Conservation (phyloP, 1,140 invertebrate species). For the Frieseomelitta varia region DNA sequence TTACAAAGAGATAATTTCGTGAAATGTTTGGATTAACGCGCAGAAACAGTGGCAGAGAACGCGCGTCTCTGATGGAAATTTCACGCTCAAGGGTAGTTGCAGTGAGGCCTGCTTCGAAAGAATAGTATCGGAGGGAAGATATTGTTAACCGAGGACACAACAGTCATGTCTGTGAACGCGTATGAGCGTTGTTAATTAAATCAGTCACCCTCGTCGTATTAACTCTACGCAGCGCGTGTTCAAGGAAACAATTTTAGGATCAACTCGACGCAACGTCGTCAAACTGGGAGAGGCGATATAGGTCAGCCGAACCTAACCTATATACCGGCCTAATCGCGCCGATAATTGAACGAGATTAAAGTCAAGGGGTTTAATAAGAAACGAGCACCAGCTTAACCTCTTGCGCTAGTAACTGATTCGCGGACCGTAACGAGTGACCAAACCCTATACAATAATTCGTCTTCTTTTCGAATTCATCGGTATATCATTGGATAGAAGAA, state of each 20-base stretch:
- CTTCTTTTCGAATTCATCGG: no score
- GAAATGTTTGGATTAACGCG: no score
- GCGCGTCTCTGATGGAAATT: no score
- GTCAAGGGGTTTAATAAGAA: slow-evolving; percentile 9
- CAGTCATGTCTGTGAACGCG: neutral
- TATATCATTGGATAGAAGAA: no score
- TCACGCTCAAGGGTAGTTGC: no score
- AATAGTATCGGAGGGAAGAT: neutral
- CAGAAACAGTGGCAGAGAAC: no score
- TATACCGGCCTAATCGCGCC: neutral
- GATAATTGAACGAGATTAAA: slow-evolving; percentile 27
- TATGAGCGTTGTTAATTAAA: slow-evolving; percentile 23
- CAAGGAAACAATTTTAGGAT: slow-evolving; percentile 34
- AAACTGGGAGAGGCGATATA: neutral
- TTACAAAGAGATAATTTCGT: no score
- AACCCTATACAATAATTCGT: no score
- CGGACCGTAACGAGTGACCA: no score
- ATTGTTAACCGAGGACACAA: neutral
- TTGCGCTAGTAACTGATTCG: no score
- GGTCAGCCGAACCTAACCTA: slow-evolving; percentile 2
- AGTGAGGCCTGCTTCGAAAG: neutral
- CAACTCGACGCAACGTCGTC: neutral
- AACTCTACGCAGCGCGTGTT: slow-evolving; percentile 27
- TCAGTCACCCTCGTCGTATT: slow-evolving; percentile 15
- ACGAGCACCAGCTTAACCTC: neutral